Evolutionary conservation across 2,113 vertebrate species (phyloP).

Genomic region (Silurus glanis): DNA sequence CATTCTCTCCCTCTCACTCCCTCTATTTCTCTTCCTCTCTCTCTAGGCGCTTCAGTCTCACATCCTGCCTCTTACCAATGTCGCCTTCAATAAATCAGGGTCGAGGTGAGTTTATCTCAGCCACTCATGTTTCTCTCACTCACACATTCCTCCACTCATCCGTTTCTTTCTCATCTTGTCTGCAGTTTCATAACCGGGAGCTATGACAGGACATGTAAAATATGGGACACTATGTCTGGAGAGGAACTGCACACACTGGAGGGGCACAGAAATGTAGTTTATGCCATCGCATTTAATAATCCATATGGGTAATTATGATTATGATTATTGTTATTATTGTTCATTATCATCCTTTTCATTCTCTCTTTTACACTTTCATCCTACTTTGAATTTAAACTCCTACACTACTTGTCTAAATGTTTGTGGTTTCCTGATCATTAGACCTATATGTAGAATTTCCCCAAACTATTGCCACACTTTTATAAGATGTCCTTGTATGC

Average conservation of each 20-base stretch:
- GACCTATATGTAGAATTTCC: neutral
- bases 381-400: neutral
- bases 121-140: slow-evolving; percentile 38
- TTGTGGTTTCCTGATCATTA: neutral
- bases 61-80: slow-evolving; percentile 90
- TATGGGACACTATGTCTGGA: slow-evolving; percentile 90
- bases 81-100: slow-evolving; percentile 94
- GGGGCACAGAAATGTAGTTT: slow-evolving; percentile 91
- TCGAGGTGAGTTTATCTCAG: slow-evolving; percentile 79
- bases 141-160: neutral
- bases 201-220: slow-evolving; percentile 92
- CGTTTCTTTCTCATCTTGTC: neutral
- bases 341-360: neutral
- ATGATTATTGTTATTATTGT: neutral
- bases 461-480: neutral
- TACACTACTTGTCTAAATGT: neutral
- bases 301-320: slow-evolving; percentile 83
- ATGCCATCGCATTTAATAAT: slow-evolving; percentile 93
- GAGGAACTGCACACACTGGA: slow-evolving; percentile 80
- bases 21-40: neutral
- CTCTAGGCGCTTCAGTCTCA: slow-evolving; percentile 87
- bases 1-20: neutral
- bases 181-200: slow-evolving; percentile 94
- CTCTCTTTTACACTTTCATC: neutral
- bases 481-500: neutral